Conservation (phyloP, 2,888 invertebrate genomes). For the Lasioglossum pauxillum region DNA sequence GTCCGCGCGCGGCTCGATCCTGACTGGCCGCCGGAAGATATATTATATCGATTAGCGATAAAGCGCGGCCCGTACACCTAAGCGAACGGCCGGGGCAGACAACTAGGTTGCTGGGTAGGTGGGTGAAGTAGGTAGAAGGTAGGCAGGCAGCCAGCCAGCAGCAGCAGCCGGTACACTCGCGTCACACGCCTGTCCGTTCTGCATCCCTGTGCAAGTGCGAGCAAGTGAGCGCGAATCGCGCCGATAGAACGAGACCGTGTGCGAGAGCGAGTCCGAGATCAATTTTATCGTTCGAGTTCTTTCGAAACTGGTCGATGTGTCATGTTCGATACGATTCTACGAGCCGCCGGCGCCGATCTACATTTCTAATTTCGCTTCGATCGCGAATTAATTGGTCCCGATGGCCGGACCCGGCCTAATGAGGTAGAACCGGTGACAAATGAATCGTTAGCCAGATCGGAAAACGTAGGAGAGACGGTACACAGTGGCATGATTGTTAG, state of each 20-base stretch:
- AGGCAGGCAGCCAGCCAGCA: conserved; percentile 58
- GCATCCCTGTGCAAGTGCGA: conserved; percentile 36
- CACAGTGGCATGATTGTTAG: not conserved
- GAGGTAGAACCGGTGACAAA: not conserved
- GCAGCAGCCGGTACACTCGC: conserved; percentile 28
- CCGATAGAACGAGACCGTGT: not conserved
- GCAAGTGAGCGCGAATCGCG: not conserved
- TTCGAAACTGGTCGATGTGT: conserved; percentile 29
- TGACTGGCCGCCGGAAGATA: conserved; percentile 61
- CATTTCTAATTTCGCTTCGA: not conserved
- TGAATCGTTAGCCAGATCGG: not conserved
- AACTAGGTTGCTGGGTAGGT: conserved; percentile 74
- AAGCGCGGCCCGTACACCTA: conserved; percentile 60
- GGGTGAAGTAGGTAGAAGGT: conserved; percentile 66
- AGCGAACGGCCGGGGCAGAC: conserved; percentile 62
- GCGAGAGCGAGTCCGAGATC: not conserved
- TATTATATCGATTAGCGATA: conserved; percentile 75
- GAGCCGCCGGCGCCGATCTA: not conserved
- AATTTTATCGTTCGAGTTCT: conserved; percentile 22
- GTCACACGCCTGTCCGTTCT: conserved; percentile 57
- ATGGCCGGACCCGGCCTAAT: not conserved
- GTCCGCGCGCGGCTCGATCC: conserved; percentile 61
- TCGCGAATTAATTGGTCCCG: not conserved
- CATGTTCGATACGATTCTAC: conserved; percentile 4
- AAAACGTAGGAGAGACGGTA: not conserved